A percentile compares a stretch with the other conserved stretches of the same genome.
Conservation (phyloP, 2,113 vertebrate genomes). For the Phrynosoma platyrhinos region DNA sequence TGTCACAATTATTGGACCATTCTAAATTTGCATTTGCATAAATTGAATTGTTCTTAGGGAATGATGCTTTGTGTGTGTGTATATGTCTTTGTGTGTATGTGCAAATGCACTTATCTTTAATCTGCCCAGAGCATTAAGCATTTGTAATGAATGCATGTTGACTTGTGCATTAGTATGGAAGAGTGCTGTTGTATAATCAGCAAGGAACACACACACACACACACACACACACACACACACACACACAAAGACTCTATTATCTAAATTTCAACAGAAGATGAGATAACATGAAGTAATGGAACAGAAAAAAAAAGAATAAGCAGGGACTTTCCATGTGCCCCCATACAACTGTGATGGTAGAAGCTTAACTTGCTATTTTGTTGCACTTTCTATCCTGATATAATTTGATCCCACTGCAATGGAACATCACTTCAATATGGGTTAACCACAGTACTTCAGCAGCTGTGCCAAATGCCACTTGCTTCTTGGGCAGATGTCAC, state of each 20-base stretch:
- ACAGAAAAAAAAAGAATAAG: neutral
- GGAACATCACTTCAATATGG: neutral
- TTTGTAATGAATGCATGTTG: neutral
- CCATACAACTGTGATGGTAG: neutral
- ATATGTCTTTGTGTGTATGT: neutral
- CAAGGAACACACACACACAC: neutral
- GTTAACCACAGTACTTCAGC: neutral
- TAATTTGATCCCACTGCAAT: neutral
- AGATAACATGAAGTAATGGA: neutral
- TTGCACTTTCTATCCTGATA: neutral
- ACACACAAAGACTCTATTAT: neutral
- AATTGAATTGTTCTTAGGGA: no score
- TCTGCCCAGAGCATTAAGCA: neutral
- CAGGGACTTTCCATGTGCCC: neutral
- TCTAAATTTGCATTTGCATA: no score
- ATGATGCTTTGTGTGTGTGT: neutral
- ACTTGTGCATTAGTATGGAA: neutral
- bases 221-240: no score
- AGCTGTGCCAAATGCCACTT: constrained; percentile 5
- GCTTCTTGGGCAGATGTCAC: constrained; percentile 2
- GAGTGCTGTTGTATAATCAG: neutral
- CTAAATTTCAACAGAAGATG: neutral
- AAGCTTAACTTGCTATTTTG: neutral
- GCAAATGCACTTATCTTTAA: neutral
- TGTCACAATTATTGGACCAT: no score